A percentile compares a stretch with the other conserved stretches of the same genome.
Conservation (phyloP, 2,888 invertebrate species). For the Trachelus troglodyta region DNA sequence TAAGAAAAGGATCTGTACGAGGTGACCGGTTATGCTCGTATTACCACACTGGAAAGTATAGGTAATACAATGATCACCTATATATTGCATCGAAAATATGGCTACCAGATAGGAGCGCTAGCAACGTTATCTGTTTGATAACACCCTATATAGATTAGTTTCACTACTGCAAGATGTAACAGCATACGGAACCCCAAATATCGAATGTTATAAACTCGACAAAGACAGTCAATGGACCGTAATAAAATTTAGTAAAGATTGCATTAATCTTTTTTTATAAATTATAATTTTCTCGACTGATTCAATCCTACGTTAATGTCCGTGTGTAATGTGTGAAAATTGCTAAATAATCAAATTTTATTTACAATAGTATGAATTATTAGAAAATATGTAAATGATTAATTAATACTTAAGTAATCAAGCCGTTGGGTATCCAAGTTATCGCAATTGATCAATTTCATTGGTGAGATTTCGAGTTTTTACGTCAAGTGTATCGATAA, state of each 20-base stretch:
- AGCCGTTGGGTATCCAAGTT: too few relatives aligned
- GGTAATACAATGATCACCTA: conserved; percentile 61
- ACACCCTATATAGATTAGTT: conserved; percentile 58
- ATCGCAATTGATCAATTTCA: too few relatives aligned
- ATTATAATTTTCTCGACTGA: neutral
- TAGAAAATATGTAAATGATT: too few relatives aligned
- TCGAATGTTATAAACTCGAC: neutral
- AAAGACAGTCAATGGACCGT: neutral
- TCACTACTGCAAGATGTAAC: conserved; percentile 50
- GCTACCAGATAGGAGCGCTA: conserved; percentile 63
- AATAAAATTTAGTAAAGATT: neutral
- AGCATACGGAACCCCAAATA: conserved; percentile 19
- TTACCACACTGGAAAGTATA: conserved; percentile 18
- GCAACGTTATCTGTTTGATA: conserved; percentile 62
- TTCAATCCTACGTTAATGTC: neutral
- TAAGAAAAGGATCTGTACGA: neutral
- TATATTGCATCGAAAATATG: conserved; percentile 64
- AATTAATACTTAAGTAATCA: too few relatives aligned
- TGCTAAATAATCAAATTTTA: too few relatives aligned
- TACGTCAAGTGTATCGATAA: too few relatives aligned
- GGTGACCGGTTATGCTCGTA: neutral
- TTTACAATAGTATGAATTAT: too few relatives aligned
- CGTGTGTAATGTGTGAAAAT: too few relatives aligned
- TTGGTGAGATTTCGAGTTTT: too few relatives aligned
- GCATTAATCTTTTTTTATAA: neutral